Conservation (phyloP, 2,113 vertebrate species). For the Lucifuga dentata region DNA sequence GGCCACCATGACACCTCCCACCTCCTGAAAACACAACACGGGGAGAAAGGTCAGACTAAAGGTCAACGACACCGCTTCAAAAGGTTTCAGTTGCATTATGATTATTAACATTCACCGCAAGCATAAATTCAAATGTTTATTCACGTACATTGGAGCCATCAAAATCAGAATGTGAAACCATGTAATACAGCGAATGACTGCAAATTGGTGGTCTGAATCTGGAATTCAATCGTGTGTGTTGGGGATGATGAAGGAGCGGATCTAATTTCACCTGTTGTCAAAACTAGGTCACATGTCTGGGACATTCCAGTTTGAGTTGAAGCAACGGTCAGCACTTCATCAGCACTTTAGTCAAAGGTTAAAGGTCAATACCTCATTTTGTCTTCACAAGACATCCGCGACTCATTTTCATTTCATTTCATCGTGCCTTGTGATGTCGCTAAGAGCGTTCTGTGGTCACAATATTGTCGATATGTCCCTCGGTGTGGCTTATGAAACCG, state of each 20-base stretch:
- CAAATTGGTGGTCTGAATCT: too few relatives aligned
- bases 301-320: constrained; percentile 38
- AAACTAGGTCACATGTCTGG: constrained; percentile 26
- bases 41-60: constrained; percentile 35
- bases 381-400: background rate
- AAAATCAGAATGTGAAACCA: too few relatives aligned
- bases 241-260: background rate
- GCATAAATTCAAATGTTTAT: too few relatives aligned
- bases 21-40: constrained; percentile 62
- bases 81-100: background rate
- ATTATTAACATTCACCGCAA: too few relatives aligned
- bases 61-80: background rate
- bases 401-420: background rate
- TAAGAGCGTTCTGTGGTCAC: constrained; percentile 32
- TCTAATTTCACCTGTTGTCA: constrained; percentile 2
- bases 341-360: constrained; percentile 4
- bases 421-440: constrained; percentile 31
- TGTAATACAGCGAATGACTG: too few relatives aligned
- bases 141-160: too few relatives aligned
- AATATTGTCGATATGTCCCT: constrained; percentile 41
- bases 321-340: constrained; percentile 15
- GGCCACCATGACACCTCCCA: constrained; percentile 61
- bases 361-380: constrained; percentile 1
- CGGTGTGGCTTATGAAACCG: constrained; percentile 38
- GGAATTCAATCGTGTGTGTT: background rate